These are phyloP conservation scores for Chorisops tibialis DNA, from an alignment of 2,888 invertebrate genomes.

Conservation along the genomic window DNA sequence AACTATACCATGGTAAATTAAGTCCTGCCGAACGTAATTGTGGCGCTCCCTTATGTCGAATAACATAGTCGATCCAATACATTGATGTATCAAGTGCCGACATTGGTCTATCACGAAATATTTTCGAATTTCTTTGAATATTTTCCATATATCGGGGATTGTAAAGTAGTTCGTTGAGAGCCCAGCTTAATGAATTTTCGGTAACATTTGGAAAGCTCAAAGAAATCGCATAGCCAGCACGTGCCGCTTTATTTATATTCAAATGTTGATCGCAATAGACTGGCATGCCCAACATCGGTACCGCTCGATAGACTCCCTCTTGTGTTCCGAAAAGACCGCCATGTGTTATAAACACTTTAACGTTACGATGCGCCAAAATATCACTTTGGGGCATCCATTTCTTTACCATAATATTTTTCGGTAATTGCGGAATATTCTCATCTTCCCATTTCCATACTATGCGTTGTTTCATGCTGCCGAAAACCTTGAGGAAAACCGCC, in stretches of 20 bases:
- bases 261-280: conserved; percentile 51
- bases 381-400: conserved; percentile 58
- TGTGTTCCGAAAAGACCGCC: conserved; percentile 52
- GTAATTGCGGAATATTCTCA: conserved; percentile 46
- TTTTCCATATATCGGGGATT: conserved; percentile 47
- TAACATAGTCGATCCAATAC: conserved; percentile 53
- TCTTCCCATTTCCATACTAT: conserved; percentile 56
- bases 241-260: conserved; percentile 47
- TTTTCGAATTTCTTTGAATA: conserved; percentile 43
- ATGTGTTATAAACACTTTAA: conserved; percentile 53
- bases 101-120: conserved; percentile 49
- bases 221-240: conserved; percentile 47
- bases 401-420: conserved; percentile 52
- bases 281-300: conserved; percentile 53
- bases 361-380: conserved; percentile 52
- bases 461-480: conserved; percentile 49
- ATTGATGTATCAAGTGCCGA: conserved; percentile 47
- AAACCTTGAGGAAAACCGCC: conserved; percentile 49
- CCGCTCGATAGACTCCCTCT: conserved; percentile 50
- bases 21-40: conserved; percentile 48
- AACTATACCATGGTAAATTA: conserved; percentile 49
- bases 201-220: conserved; percentile 47
- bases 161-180: conserved; percentile 46
- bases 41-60: conserved; percentile 49
- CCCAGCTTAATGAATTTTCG: conserved; percentile 39